Evolutionary conservation across 2,797 vertebrate genomes (phyloP).

Genomic region (Cryptoprocta ferox): DNA sequence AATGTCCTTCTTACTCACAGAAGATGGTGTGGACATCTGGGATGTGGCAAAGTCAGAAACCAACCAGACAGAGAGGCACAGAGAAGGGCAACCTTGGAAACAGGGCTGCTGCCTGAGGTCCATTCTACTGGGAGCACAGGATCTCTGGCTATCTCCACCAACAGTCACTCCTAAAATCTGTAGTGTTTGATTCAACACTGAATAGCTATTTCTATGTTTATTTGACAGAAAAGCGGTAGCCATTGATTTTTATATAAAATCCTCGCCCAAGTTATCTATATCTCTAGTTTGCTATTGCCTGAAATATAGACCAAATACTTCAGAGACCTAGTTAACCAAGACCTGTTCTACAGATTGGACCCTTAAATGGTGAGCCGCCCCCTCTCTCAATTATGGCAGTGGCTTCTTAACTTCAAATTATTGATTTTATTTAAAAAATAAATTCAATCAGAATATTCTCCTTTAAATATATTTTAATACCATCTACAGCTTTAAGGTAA

Average conservation of each 20-base stretch:
- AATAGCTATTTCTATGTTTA: not conserved
- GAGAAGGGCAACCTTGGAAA: not conserved
- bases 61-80: not conserved
- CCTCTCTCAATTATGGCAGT: not conserved
- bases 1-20: not conserved
- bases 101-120: not conserved
- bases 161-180: not conserved
- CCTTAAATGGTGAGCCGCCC: not conserved
- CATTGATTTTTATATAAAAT: constrained; percentile 17
- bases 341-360: not conserved
- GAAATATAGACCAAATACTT: not conserved
- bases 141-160: not conserved
- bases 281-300: not conserved
- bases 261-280: not conserved
- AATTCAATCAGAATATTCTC: not conserved
- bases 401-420: not conserved
- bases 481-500: not conserved
- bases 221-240: not conserved
- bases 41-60: not conserved
- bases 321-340: not conserved
- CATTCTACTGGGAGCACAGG: rapidly evolving
- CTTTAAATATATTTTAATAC: not conserved
- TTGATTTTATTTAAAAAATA: not conserved
- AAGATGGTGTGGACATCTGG: not conserved
- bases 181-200: not conserved